A percentile compares a stretch with the other conserved stretches of the same genome.
phyloP scores from a whole-genome alignment of 1,140 invertebrate species.

The Wiebesia pumilae region DNA sequence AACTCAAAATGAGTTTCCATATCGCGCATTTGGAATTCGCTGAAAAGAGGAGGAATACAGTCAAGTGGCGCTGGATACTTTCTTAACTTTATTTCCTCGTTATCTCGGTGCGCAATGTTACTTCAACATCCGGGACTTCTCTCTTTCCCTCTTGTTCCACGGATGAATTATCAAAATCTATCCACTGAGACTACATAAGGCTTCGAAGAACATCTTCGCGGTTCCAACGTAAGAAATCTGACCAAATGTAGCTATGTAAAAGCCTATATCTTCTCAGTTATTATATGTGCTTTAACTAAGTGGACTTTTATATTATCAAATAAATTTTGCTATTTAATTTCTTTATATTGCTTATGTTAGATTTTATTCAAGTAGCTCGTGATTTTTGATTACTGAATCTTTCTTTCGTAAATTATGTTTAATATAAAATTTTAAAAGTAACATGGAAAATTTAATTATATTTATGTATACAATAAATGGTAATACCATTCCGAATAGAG shows the following conservation, averaged over 20 bases:
- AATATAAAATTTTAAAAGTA: no score
- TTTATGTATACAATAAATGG: no score
- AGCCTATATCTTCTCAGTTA: not conserved
- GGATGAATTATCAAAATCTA: constrained; percentile 63
- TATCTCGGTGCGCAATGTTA: constrained; percentile 34
- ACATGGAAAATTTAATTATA: no score
- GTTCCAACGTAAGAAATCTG: constrained; percentile 8
- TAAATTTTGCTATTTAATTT: no score
- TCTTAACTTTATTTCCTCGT: constrained; percentile 52
- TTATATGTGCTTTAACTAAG: no score
- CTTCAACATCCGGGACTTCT: constrained; percentile 12
- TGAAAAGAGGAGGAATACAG: constrained; percentile 1
- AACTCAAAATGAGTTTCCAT: constrained; percentile 51
- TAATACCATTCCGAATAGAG: no score
- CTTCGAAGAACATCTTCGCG: constrained; percentile 4
- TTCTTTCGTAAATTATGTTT: not conserved
- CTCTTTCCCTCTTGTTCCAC: constrained; percentile 6
- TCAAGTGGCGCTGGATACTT: constrained; percentile 28
- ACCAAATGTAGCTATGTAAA: constrained; percentile 1
- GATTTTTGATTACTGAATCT: not conserved
- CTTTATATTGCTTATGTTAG: no score
- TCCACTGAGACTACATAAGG: constrained; percentile 49
- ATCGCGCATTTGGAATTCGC: constrained; percentile 39
- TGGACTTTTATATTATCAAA: no score
- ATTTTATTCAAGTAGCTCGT: not conserved